A percentile compares a stretch with the other conserved stretches of the same genome.
phyloP scores from a whole-genome alignment of 2,113 vertebrate species.

The Archocentrus centrarchus region DNA sequence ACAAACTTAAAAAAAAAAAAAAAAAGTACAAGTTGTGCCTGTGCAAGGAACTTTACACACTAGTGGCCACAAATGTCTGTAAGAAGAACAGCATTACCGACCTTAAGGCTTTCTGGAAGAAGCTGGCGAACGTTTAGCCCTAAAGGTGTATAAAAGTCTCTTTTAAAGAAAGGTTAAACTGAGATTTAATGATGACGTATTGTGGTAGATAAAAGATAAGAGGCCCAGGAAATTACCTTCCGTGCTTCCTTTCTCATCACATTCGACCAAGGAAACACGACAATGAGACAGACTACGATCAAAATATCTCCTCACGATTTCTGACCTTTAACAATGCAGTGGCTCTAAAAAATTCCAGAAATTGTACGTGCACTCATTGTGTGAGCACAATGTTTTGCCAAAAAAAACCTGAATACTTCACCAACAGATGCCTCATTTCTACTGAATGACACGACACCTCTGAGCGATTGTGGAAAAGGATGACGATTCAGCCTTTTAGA shows the following conservation, averaged over 20 bases:
- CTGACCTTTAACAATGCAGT: neutral
- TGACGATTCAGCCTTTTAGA: neutral
- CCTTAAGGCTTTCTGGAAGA: neutral
- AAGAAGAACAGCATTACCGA: neutral
- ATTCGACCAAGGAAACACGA: neutral
- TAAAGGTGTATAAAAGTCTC: neutral
- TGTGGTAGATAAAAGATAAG: slow-evolving; percentile 1
- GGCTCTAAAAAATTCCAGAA: neutral
- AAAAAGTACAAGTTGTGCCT: neutral
- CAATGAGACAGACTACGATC: neutral
- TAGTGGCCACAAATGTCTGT: neutral
- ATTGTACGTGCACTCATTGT: neutral
- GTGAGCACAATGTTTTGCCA: neutral
- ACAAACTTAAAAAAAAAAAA: neutral
- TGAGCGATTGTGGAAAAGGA: neutral
- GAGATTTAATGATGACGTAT: slow-evolving; percentile 5
- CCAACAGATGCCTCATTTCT: neutral
- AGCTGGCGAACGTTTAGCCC: neutral
- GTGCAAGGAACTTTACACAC: neutral
- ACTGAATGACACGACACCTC: neutral
- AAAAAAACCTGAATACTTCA: neutral
- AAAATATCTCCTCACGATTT: neutral
- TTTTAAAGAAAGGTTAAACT: neutral
- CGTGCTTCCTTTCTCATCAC: neutral
- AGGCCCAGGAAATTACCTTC: neutral